Conservation (phyloP, 2,797 vertebrate genomes). For the Pseudocheirus occidentalis region DNA sequence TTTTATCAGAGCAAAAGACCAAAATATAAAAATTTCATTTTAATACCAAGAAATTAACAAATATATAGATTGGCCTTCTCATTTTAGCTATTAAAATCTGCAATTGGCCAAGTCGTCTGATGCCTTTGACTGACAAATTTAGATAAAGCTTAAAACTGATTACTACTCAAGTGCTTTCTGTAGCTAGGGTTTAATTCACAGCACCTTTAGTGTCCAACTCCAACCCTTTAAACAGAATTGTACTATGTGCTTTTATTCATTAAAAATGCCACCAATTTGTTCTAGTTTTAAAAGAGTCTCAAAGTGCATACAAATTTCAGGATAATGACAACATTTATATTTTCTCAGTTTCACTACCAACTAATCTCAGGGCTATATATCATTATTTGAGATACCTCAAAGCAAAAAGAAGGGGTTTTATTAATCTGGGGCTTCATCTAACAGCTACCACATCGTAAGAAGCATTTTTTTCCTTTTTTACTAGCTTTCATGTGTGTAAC, state of each 20-base stretch:
- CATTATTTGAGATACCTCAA: slow-evolving; percentile 45
- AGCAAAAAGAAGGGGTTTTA: slow-evolving; percentile 25
- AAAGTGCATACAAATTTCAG: slow-evolving; percentile 44
- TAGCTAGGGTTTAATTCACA: slow-evolving; percentile 48
- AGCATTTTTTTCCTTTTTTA: not conserved
- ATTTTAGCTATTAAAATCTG: slow-evolving; percentile 49
- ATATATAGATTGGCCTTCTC: not conserved
- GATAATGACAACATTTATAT: slow-evolving; percentile 39
- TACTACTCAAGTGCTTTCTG: slow-evolving; percentile 48
- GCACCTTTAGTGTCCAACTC: slow-evolving; percentile 33
- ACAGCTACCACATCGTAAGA: slow-evolving; percentile 41
- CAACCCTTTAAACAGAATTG: slow-evolving; percentile 61
- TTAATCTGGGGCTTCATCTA: not conserved
- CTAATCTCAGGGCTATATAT: slow-evolving; percentile 14
- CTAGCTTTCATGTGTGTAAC: not conserved
- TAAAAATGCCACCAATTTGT: slow-evolving; percentile 57
- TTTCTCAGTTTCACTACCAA: slow-evolving; percentile 28
- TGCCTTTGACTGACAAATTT: slow-evolving; percentile 37
- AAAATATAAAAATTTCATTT: not conserved
- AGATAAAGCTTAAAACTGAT: slow-evolving; percentile 73
- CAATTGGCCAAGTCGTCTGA: slow-evolving; percentile 44
- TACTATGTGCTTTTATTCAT: slow-evolving; percentile 59
- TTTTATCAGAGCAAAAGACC: not conserved
- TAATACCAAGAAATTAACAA: not conserved
- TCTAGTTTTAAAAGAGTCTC: slow-evolving; percentile 57